A percentile compares a stretch with the other conserved stretches of the same genome.
phyloP scores from a whole-genome alignment of 1,140 invertebrate genomes.

The Tetranychus urticae region DNA sequence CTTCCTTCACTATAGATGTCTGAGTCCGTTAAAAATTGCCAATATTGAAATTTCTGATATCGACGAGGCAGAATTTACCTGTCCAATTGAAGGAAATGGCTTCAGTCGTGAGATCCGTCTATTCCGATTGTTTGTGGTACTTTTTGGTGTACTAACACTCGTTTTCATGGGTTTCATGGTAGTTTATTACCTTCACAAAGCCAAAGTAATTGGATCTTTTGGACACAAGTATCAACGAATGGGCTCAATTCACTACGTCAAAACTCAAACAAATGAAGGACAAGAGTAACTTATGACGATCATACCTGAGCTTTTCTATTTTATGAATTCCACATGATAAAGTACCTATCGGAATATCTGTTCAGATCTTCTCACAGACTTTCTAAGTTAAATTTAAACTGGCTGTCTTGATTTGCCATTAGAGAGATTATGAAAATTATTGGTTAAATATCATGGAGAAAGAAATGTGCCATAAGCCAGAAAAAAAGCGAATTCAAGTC shows the following conservation, averaged over 20 bases:
- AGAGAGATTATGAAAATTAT: no score
- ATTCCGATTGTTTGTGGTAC: conserved; percentile 2
- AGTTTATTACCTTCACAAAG: conserved; percentile 7
- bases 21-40: background rate
- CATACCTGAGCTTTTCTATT: no score
- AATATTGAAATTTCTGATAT: background rate
- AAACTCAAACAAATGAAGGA: conserved; percentile 1
- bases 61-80: background rate
- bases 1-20: background rate
- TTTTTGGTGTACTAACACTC: conserved; percentile 3
- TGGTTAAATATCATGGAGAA: no score
- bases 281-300: background rate
- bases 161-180: conserved; percentile 4
- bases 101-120: background rate
- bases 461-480: no score
- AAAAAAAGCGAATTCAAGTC: no score
- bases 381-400: no score
- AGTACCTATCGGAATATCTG: no score
- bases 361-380: no score
- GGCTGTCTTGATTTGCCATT: no score
- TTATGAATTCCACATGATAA: no score
- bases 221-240: conserved; percentile 1
- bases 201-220: conserved; percentile 5
- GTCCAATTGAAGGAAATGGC: background rate
- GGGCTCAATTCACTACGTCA: conserved; percentile 14